Conservation (phyloP, 2,888 invertebrate species). For the Gisinianus flammeolus region DNA sequence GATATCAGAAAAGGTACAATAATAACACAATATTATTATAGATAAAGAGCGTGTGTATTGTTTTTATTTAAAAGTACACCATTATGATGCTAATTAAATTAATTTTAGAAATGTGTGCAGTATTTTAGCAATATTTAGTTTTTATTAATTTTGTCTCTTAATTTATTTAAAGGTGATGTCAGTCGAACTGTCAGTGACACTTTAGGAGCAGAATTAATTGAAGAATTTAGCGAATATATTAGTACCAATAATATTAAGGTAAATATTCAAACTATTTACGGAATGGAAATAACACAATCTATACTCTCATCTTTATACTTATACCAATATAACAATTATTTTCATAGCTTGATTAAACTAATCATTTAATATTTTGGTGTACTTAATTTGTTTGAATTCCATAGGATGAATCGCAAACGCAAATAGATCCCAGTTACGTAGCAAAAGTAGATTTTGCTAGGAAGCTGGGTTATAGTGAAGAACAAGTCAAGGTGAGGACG, state of each 20-base stretch:
- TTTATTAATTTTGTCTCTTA: background rate
- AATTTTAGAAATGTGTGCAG: too few relatives aligned
- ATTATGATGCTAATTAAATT: background rate
- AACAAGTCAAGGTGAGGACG: conserved; percentile 73
- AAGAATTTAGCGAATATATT: conserved; percentile 76
- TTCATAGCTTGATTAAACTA: background rate
- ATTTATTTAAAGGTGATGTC: conserved; percentile 67
- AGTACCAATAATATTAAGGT: conserved; percentile 59
- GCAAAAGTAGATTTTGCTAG: conserved; percentile 86
- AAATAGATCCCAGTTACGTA: conserved; percentile 61
- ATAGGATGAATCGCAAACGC: conserved; percentile 21
- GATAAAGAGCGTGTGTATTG: too few relatives aligned
- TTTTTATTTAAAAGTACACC: too few relatives aligned
- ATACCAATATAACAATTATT: background rate
- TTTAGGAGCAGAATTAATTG: conserved; percentile 80
- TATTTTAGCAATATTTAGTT: too few relatives aligned
- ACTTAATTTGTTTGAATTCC: background rate
- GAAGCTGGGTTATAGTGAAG: conserved; percentile 89
- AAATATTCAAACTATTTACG: background rate
- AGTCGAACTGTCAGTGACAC: conserved; percentile 84
- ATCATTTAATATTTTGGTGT: background rate
- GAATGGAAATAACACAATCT: too few relatives aligned
- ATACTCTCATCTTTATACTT: background rate
- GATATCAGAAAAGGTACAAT: background rate
- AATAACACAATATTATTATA: background rate